These are phyloP conservation scores for Orthochromis indermauri DNA, from an alignment of 2,113 vertebrate species.

Conservation along the genomic window DNA sequence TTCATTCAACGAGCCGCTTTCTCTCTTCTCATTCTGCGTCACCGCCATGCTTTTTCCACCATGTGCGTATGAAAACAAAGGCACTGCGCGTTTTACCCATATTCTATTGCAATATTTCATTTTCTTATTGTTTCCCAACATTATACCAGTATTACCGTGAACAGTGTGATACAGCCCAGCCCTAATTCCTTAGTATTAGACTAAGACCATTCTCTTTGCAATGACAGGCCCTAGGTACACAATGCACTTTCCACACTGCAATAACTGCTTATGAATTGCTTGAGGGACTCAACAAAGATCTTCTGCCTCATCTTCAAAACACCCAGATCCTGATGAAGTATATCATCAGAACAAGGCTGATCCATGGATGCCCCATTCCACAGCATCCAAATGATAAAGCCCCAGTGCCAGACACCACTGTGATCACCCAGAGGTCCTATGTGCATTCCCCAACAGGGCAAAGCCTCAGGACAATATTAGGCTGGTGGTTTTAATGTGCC, in stretches of 20 bases:
- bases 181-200: background rate
- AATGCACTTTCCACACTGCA: background rate
- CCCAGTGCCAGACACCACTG: background rate
- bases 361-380: background rate
- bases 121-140: accelerated
- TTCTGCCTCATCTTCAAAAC: background rate
- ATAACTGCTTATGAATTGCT: background rate
- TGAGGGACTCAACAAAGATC: background rate
- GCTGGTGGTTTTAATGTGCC: background rate
- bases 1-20: accelerated
- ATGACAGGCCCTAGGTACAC: background rate
- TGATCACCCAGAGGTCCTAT: accelerated
- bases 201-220: background rate
- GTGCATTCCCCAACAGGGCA: background rate
- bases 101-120: accelerated
- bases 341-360: background rate
- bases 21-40: accelerated
- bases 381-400: background rate
- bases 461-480: accelerated
- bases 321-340: background rate
- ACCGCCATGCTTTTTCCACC: accelerated
- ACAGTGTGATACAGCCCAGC: accelerated
- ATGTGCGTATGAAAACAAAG: background rate
- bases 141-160: accelerated
- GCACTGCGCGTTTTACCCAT: accelerated